Base-by-base conservation (phyloP, 2,113 vertebrate genomes). In the Chaenocephalus aceratus region DNA sequence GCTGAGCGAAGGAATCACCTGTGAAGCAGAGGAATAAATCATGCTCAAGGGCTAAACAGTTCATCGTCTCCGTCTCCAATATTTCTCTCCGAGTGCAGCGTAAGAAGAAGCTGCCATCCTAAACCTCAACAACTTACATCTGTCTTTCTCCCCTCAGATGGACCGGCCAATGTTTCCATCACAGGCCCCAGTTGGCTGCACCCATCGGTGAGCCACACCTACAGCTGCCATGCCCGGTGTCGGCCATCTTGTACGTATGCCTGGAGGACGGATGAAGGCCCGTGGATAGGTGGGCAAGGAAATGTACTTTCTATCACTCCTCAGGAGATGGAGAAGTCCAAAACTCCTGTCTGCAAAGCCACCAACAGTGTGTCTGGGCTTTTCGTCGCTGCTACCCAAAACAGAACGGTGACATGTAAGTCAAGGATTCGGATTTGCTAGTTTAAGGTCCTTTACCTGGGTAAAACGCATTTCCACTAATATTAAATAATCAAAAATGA, bases 111-210 rank as follows among this genome's bases (percentile, higher is more conserved):
- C 21, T 21, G 21, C 21, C 21, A 21, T 21, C 21, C 21, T 21
- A 21, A 21, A 21, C 21, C 21, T 21, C 21, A 21, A 21, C 21
- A 21, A 21, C 21, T 21, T 21, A 48, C 53, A 3, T 67, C 7
- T 73, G 30, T 68, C 21, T 63, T 62, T 52, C 36, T 46, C 34
- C 26, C 53, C 0, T 52, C 6, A 89, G 89, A 54, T n/a, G 88
- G 88, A 63, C 88, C 90, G 1, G 23, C 68, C 52, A 87, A 90
- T 49, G 13, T 91, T 60, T 79, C 86, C 30, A 82, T 91, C 75
- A 10, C 75, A 13, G 90, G 90, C 18, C 48, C 86, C 14, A 54
- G 59, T 8, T 0, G 70, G 53, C 60, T 88, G 65, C 69, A 34
- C 3, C 73, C 79, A 4, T 14, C n/a, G 3, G 23, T 6, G 44